Evolutionary conservation across 1,140 invertebrate genomes (phyloP).

Genomic region (Achroia grisella): DNA sequence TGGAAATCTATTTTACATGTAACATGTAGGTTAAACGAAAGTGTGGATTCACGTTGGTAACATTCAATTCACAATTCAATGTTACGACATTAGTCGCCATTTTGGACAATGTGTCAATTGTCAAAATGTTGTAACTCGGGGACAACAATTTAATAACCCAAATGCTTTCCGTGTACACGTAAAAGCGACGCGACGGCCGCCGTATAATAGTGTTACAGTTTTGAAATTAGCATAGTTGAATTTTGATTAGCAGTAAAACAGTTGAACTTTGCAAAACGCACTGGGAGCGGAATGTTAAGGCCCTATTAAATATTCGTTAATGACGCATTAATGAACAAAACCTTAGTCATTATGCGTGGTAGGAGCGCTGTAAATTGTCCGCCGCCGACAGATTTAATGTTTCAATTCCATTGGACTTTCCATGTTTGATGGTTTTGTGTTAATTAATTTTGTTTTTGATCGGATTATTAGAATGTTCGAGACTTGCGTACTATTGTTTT

Average conservation of each 20-base stretch:
- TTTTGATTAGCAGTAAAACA: slow-evolving; percentile 51
- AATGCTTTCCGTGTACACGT: slow-evolving; percentile 3
- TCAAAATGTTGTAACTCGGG: no score
- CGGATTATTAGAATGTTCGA: no score
- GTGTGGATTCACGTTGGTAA: no score
- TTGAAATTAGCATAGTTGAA: slow-evolving; percentile 51
- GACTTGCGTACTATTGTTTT: no score
- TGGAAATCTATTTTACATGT: no score
- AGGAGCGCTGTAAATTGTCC: background rate
- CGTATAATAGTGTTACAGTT: slow-evolving; percentile 26
- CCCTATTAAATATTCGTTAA: slow-evolving; percentile 42
- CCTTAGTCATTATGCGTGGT: slow-evolving; percentile 9
- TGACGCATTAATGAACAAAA: slow-evolving; percentile 40
- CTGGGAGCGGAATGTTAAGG: slow-evolving; percentile 12
- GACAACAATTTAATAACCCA: slow-evolving; percentile 18
- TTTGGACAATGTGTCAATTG: no score
- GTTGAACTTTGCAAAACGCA: slow-evolving; percentile 23
- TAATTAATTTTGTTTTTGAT: no score
- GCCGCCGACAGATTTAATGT: slow-evolving; percentile 1
- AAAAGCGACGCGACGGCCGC: slow-evolving; percentile 3
- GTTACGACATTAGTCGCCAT: no score
- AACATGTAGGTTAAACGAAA: no score
- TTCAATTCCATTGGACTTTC: background rate
- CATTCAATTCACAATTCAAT: no score
- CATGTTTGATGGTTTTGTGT: no score